Evolutionary conservation across 2,113 vertebrate species (phyloP).

Genomic region (Hyaena hyaena): DNA sequence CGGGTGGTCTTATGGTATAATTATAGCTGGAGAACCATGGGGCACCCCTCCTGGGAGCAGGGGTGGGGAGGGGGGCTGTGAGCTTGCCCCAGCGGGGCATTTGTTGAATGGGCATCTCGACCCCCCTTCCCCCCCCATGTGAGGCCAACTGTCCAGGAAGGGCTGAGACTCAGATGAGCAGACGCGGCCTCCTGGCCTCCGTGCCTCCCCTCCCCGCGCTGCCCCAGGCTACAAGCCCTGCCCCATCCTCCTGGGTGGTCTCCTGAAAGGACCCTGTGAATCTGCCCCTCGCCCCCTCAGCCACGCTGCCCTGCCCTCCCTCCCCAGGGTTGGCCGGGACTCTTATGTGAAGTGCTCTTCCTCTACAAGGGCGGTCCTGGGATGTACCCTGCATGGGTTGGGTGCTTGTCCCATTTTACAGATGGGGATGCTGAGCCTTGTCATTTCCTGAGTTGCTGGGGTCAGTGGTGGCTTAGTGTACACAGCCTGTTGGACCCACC

Average conservation of each 20-base stretch:
- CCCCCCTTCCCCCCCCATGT: neutral
- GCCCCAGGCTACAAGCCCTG: accelerated
- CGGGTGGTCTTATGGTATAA: accelerated
- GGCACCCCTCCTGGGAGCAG: neutral
- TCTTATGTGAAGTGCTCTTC: neutral
- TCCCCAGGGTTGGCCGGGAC: neutral
- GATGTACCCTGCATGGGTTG: accelerated
- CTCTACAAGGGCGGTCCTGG: neutral
- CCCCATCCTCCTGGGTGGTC: neutral
- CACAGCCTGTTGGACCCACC: too few species aligned
- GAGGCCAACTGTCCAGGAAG: neutral
- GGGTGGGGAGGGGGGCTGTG: neutral
- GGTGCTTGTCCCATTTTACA: neutral
- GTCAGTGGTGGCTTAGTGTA: neutral
- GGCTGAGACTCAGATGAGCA: accelerated
- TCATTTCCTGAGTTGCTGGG: neutral
- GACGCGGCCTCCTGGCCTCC: too few species aligned
- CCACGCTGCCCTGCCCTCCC: neutral
- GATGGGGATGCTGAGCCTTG: accelerated
- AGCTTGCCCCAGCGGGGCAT: accelerated
- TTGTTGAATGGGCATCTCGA: accelerated
- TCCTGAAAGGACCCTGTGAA: neutral
- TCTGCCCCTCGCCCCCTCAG: too few species aligned
- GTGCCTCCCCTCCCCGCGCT: accelerated
- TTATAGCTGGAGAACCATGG: neutral